Conservation (phyloP, 2,797 vertebrate genomes). For the Falco berigora region DNA sequence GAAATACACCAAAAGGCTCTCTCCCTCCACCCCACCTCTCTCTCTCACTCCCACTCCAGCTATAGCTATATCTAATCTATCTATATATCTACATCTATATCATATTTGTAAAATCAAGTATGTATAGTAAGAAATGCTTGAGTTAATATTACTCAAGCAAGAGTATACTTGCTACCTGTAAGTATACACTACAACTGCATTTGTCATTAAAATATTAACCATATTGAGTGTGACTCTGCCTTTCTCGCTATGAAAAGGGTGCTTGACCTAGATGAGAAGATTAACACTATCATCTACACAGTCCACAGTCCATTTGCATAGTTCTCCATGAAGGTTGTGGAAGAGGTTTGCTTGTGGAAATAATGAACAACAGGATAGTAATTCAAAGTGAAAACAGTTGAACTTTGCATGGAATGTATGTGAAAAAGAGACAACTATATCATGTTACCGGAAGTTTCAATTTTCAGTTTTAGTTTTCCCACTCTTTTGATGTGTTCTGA, state of each 20-base stretch:
- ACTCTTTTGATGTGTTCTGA: neutral
- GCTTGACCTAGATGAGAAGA: neutral
- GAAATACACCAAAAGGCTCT: neutral
- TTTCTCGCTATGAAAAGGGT: neutral
- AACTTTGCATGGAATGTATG: neutral
- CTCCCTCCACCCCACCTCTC: too few relatives aligned
- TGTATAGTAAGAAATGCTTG: neutral
- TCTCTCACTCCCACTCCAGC: too few relatives aligned
- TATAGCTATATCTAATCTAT: neutral
- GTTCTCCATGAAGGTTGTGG: neutral
- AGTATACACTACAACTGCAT: neutral
- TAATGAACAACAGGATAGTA: neutral
- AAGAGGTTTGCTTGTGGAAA: neutral
- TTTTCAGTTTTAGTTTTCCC: neutral
- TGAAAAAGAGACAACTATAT: neutral
- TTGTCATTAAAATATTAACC: neutral
- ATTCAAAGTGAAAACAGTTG: neutral
- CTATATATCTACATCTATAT: neutral
- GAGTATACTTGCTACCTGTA: neutral
- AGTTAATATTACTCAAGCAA: neutral
- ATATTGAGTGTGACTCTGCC: neutral
- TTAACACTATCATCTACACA: neutral
- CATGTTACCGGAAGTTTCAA: neutral
- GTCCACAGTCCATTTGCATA: neutral
- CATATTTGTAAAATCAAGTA: neutral